Evolutionary conservation across 1,140 invertebrate genomes (phyloP), one percentile per base, ranked within the genome.

Genomic region (Drosophila hydei): DNA sequence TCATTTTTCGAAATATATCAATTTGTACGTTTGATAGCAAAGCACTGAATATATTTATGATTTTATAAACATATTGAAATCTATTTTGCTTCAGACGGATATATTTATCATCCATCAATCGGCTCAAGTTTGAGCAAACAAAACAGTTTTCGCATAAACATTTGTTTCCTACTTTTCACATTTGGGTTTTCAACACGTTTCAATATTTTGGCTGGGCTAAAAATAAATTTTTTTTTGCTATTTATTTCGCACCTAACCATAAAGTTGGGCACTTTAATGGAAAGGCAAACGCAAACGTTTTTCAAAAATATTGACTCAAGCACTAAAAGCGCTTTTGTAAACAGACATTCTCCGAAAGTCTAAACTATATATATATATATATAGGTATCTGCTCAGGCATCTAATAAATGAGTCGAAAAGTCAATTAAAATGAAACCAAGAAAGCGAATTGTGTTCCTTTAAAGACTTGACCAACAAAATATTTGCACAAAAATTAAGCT

Each of bases 221-320:
- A 63, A 77, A 71, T 76, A 63, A 63, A 58, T 68, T 65, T 18
- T 21, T 45, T 21, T 19, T 43, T 85, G 71, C 64, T 72, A 81
- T 87, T 88, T 75, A 81, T 75, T 70, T 87, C 81, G 63, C 81
- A 87, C 81, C 74, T 81, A 87, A 14, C 74, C 77, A 87, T 87
- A 87, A 87, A 87, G 51, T 81, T 67, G 55, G 38, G 16, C 59
- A 72, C 16, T 67, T 80, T 87, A 87, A 80, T 87, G 81, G 77
- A 23, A 69, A 69, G 48, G 61, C 65, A 69, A 61, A 73, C 36
- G 65, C 19, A 27, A 42, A 16, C 38, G 5, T 5, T 71, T 71
- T 55, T 62, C 62, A 55, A 58, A 80, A 87, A 88, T 87, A 87
- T 87, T 87, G 77, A 88, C 75, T 75, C 61, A 50, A 63, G 65